These are phyloP conservation scores for Latrodectus elegans DNA, from an alignment of 2,888 invertebrate genomes.

Conservation along the genomic window DNA sequence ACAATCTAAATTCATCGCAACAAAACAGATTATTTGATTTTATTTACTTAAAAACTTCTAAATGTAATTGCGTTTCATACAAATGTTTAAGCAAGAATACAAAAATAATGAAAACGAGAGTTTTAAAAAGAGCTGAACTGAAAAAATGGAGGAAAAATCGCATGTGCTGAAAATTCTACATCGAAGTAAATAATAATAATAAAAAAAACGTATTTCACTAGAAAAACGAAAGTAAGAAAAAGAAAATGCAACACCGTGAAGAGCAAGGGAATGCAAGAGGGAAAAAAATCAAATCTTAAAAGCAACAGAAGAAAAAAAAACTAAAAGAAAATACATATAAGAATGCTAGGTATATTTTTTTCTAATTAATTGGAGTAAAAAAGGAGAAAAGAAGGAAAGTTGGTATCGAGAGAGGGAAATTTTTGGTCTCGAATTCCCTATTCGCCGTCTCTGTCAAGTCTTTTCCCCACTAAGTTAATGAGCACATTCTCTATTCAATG, in stretches of 20 bases:
- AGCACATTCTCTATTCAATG: constrained; percentile 44
- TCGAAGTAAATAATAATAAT: constrained; percentile 20
- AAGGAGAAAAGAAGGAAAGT: constrained; percentile 40
- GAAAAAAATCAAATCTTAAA: constrained; percentile 40
- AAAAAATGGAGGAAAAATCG: constrained; percentile 12
- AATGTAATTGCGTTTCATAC: not conserved
- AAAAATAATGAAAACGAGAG: constrained; percentile 6
- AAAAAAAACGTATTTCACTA: constrained; percentile 19
- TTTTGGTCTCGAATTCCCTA: constrained; percentile 48
- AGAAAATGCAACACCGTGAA: constrained; percentile 14
- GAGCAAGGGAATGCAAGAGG: constrained; percentile 12
- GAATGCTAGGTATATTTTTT: constrained; percentile 61
- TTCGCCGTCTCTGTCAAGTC: constrained; percentile 40
- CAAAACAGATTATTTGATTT: no score
- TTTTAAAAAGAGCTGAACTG: not conserved
- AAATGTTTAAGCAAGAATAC: not conserved
- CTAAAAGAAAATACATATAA: constrained; percentile 6
- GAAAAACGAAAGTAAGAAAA: constrained; percentile 15
- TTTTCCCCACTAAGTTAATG: constrained; percentile 61
- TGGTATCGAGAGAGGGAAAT: constrained; percentile 38
- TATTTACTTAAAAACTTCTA: no score
- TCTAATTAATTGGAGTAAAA: constrained; percentile 66
- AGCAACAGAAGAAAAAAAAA: constrained; percentile 23
- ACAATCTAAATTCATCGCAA: no score
- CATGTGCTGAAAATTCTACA: constrained; percentile 27